Evolutionary conservation across 2,888 invertebrate species (phyloP).

Genomic region (Proisotoma minuta): DNA sequence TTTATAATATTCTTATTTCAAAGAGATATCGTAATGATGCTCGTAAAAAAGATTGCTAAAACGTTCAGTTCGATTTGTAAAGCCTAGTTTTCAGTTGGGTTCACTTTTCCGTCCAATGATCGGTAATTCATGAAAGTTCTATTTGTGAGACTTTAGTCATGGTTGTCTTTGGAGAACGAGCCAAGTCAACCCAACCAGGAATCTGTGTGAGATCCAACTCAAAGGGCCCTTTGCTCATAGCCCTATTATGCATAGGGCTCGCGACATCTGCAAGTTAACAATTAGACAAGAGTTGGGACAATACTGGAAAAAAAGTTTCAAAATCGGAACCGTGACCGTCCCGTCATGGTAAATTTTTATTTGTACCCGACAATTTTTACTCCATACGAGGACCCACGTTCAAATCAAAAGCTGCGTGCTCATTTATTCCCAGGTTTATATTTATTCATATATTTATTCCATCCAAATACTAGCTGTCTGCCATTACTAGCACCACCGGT

Average conservation of each 20-base stretch:
- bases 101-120: conserved; percentile 26
- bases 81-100: conserved; percentile 9
- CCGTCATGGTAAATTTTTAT: conserved; percentile 44
- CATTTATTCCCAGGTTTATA: conserved; percentile 1
- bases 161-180: conserved; percentile 39
- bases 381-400: no score
- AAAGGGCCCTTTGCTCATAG: conserved; percentile 6
- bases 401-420: no score
- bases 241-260: conserved; percentile 30
- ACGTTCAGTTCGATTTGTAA: no score
- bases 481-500: neutral
- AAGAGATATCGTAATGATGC: no score
- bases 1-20: no score
- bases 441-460: neutral
- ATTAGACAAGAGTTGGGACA: conserved; percentile 18
- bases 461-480: neutral
- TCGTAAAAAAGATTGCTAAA: conserved; percentile 5
- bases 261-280: conserved; percentile 41
- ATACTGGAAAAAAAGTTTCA: conserved; percentile 26
- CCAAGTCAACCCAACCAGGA: neutral
- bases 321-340: conserved; percentile 45
- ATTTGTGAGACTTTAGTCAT: conserved; percentile 42
- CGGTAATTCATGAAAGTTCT: conserved; percentile 37
- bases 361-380: conserved; percentile 40
- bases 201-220: conserved; percentile 2